phyloP scores from a whole-genome alignment of 53 echinoderm and acorn worm genomes.

The Luidia sarsii region DNA sequence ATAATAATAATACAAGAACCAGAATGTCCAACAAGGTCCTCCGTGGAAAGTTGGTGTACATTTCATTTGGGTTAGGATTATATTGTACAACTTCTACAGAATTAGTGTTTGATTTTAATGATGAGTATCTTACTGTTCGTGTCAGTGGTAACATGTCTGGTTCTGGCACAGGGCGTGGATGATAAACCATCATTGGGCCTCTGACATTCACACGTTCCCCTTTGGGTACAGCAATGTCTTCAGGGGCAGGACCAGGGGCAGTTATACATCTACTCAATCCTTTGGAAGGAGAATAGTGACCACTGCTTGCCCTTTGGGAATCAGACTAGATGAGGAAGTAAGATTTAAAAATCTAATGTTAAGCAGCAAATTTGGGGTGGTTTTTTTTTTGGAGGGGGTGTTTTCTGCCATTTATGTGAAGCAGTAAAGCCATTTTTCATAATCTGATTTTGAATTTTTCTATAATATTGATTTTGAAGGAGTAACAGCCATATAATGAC shows the following conservation, averaged over 20 bases:
- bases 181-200: constrained; percentile 72
- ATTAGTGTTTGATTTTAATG: no score
- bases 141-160: constrained; percentile 90
- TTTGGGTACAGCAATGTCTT: constrained; percentile 43
- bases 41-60: no score
- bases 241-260: no score
- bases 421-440: no score
- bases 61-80: no score
- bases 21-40: no score
- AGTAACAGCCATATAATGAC: neutral
- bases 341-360: neutral
- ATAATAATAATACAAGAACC: no score
- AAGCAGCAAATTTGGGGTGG: neutral
- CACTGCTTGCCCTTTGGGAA: constrained; percentile 20
- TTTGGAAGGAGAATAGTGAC: neutral
- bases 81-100: no score
- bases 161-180: constrained; percentile 81
- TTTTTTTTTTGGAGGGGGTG: no score
- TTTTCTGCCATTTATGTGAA: no score
- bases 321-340: neutral
- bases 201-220: constrained; percentile 2
- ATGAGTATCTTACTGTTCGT: constrained; percentile 89
- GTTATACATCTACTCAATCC: neutral
- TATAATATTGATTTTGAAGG: no score
- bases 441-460: no score